Evolutionary conservation across 2,888 invertebrate genomes (phyloP).

Genomic region (Cinara cedri): DNA sequence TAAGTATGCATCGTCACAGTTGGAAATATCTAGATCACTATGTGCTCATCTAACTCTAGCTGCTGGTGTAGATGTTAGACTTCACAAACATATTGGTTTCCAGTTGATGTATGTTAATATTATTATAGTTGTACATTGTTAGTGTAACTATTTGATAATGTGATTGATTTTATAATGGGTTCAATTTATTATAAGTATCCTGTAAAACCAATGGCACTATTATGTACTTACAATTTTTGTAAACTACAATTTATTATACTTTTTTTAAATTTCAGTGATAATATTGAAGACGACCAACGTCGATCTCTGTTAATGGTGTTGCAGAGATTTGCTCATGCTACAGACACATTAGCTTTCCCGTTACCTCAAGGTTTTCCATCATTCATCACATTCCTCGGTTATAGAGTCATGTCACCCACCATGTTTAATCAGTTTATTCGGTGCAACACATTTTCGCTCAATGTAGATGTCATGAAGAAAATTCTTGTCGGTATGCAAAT

Average conservation of each 20-base stretch:
- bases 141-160: no score
- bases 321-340: constrained; percentile 81
- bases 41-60: constrained; percentile 77
- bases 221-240: no score
- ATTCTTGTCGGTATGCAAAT: constrained; percentile 74
- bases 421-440: constrained; percentile 85
- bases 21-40: constrained; percentile 78
- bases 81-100: constrained; percentile 75
- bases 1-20: constrained; percentile 80
- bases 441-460: constrained; percentile 81
- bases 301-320: constrained; percentile 77
- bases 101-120: constrained; percentile 72
- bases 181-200: no score
- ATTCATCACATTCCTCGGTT: constrained; percentile 86
- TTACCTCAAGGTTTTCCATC: constrained; percentile 86
- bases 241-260: neutral
- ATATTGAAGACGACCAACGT: constrained; percentile 73
- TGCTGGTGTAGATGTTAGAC: constrained; percentile 71
- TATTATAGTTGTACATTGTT: neutral
- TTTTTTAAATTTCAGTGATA: constrained; percentile 68
- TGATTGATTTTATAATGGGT: no score
- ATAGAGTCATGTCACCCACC: constrained; percentile 76
- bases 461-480: constrained; percentile 85
- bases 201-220: no score
- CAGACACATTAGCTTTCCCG: constrained; percentile 80